Conservation (phyloP, 2,797 vertebrate species). For the Peromyscus attwateri region DNA sequence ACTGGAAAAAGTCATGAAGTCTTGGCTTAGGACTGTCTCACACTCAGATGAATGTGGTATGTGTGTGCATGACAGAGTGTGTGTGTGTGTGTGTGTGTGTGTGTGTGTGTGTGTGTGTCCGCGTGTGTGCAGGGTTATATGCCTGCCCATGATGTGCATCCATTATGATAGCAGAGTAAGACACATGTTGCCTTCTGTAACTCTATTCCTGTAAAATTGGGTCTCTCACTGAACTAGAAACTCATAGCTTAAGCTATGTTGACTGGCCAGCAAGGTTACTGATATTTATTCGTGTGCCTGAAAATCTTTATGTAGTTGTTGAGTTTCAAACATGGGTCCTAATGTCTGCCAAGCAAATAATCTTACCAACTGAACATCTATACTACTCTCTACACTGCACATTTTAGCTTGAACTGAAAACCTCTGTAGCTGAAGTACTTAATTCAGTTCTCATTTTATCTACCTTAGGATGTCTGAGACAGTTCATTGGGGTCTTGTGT, state of each 20-base stretch:
- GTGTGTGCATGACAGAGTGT: neutral
- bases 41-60: neutral
- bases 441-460: neutral
- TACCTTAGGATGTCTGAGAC: too few species aligned
- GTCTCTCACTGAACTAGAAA: neutral
- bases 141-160: too few species aligned
- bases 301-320: neutral
- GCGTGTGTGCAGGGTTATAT: neutral
- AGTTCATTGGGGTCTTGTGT: neutral
- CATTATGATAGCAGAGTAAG: neutral
- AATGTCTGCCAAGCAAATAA: neutral
- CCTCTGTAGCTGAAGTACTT: neutral
- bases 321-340: neutral
- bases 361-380: neutral
- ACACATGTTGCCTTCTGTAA: neutral
- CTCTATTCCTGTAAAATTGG: neutral
- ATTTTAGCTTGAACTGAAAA: conserved; percentile 47
- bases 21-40: neutral
- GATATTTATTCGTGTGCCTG: too few species aligned
- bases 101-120: neutral
- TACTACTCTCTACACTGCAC: neutral
- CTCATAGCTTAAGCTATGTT: neutral
- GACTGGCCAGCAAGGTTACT: neutral
- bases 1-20: neutral
- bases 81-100: neutral